Evolutionary conservation across 2,888 invertebrate species (phyloP).

Genomic region (Exephanes ischioxanthus): DNA sequence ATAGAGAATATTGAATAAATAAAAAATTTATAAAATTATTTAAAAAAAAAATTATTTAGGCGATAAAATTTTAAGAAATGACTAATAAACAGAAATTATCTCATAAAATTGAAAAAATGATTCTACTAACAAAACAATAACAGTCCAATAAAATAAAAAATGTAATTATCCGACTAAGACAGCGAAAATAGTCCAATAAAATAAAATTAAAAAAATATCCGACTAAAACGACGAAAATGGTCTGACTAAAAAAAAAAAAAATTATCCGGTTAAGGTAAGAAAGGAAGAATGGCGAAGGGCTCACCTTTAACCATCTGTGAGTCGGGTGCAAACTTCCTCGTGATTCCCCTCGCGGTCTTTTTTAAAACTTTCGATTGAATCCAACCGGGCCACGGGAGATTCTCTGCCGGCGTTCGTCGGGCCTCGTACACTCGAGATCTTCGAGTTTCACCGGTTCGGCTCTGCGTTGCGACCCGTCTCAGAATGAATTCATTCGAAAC

Average conservation of each 20-base stretch:
- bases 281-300: conserved; percentile 21
- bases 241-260: not conserved
- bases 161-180: not conserved
- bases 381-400: conserved; percentile 11
- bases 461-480: not conserved
- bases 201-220: too few species aligned
- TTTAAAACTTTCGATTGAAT: conserved; percentile 44
- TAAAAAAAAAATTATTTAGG: not conserved
- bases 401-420: conserved; percentile 3
- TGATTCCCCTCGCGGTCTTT: conserved; percentile 18
- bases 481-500: not conserved
- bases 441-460: conserved; percentile 8
- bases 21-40: not conserved
- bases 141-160: too few species aligned
- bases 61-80: too few species aligned
- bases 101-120: too few species aligned
- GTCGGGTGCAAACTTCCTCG: conserved; percentile 21
- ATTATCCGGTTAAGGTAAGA: not conserved
- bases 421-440: not conserved
- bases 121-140: too few species aligned
- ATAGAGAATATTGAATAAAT: not conserved
- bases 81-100: too few species aligned
- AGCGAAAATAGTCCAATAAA: too few species aligned
- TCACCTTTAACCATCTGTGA: conserved; percentile 76
- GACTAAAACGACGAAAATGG: too few species aligned